Evolutionary conservation across 2,888 invertebrate species (phyloP), one percentile per base, ranked within the genome.

Genomic region (Pemphredon lugubris): DNA sequence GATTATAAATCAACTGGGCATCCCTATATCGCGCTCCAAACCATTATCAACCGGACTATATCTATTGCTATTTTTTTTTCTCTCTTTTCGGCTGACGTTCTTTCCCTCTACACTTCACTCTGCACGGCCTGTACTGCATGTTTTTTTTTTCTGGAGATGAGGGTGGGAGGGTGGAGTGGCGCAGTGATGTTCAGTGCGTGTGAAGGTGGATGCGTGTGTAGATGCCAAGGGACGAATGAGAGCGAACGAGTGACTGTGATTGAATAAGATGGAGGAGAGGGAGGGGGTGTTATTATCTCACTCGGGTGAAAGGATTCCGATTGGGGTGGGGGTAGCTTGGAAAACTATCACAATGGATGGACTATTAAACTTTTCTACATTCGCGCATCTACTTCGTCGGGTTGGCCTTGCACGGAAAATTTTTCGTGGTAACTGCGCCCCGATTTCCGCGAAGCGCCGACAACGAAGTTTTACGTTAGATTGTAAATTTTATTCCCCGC

Each of bases 211-310:
- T 80, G 80, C 75, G 76, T 78, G 80, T 75, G 65, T 83, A 76
- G 79, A 77, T 83, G 76, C 80, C 68, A 72, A 65, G 76, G 74
- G 54, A 76, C 73, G 77, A 82, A 79, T 75, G 80, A 82, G 80
- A 82, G 64, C 81, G 75, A 77, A 73, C 70, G 81, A 78, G 81
- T 75, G 73, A 73, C 65, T 73, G 79, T 81, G 82, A 83, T 73
- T 77, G 77, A 82, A 63, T 55, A 48, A 58, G 55, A 51, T 30
- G 44, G 47, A n/a, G n/a, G n/a, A n/a, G n/a, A n/a, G n/a, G n/a
- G 67, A 32, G 50, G 58, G 53, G 58, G 40, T 51, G 40, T 40
- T 32, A 39, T 63, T 69, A 53, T 63, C 59, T 57, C 60, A 63
- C 64, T 45, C 47, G 64, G 59, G 50, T 57, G 54, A 54, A 34